Evolutionary conservation across 2,888 invertebrate genomes (phyloP), one percentile per base, ranked within the genome.

Genomic region (Scaeva pyrastri): DNA sequence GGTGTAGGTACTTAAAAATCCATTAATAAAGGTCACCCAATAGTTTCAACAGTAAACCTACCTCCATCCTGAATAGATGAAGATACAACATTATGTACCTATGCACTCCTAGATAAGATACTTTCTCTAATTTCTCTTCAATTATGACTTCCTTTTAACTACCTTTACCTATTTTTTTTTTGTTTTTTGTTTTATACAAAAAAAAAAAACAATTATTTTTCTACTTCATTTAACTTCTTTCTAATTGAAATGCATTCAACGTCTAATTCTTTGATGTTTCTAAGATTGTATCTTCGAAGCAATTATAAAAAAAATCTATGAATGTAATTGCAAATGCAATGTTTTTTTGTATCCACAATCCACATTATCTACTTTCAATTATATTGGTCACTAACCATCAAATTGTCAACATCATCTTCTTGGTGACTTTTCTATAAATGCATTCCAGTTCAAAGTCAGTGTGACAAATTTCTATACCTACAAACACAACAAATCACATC

Each of bases 391-490:
- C 31, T n/a, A 16, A 7, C 45, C 14, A 64, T 66, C 19, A 26
- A 4, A 16, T 26, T n/a, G 5, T 11, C 56, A 56, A 23, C 55
- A n/a, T 55, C 26, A 31, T 55, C 5, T 52, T 45, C 26, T 64
- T 45, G 36, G 12, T 10, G 21, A 39, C 39, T 50, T 52, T 23
- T 50, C 50, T 52, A 39, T 19, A 31, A 16, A 55, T n/a, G n/a
- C 43, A 83, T 83, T 62, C 79, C 78, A 70, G 48, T 21, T 31
- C 64, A 64, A 75, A 81, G 76, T 81, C 72, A 85, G 76, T 85
- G 81, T 81, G 81, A 85, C 85, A 76, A 68, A n/a, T n/a, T 60
- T 60, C 70, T n/a, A 11, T 6, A 31, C 31, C 70, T n/a, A 11
- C 3, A 31, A 5, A 5, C 31, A 31, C 31, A 1, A 31, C 31